These are phyloP conservation scores for Metridium senile DNA, from an alignment of 92 coral and sea anemone genomes.

Conservation along the genomic window DNA sequence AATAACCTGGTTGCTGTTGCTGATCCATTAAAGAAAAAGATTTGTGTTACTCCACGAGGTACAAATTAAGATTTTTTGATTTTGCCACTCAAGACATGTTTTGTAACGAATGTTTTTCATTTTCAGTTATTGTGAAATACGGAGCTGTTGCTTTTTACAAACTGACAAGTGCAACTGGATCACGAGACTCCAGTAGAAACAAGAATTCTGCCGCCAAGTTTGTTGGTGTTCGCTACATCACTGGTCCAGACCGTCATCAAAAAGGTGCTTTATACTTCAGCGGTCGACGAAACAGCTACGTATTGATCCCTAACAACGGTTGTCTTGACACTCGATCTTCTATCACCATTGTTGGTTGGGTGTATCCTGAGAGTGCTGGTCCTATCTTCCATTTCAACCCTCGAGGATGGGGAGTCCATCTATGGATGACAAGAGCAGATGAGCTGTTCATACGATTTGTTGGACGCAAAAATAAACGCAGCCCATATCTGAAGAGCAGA, in stretches of 20 bases:
- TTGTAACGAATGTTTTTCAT: background rate
- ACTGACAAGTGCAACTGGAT: slow-evolving; percentile 39
- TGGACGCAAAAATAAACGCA: slow-evolving; percentile 35
- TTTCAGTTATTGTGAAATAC: slow-evolving; percentile 38
- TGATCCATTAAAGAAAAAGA: slow-evolving; percentile 32
- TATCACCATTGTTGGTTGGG: slow-evolving; percentile 55
- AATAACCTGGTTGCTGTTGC: slow-evolving; percentile 32
- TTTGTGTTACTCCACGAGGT: slow-evolving; percentile 49
- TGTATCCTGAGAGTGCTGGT: slow-evolving; percentile 56
- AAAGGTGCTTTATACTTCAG: slow-evolving; percentile 50
- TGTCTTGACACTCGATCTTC: slow-evolving; percentile 56
- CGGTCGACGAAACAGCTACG: slow-evolving; percentile 53
- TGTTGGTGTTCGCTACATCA: slow-evolving; percentile 33
- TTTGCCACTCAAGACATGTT: background rate
- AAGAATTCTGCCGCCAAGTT: slow-evolving; percentile 53
- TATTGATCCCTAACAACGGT: slow-evolving; percentile 50
- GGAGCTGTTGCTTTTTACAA: slow-evolving; percentile 54
- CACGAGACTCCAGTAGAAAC: slow-evolving; percentile 48
- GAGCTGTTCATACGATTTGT: slow-evolving; percentile 46
- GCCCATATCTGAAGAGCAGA: slow-evolving; percentile 25
- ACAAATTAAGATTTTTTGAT: background rate
- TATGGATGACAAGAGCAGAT: slow-evolving; percentile 31
- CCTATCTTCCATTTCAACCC: slow-evolving; percentile 66
- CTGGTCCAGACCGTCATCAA: slow-evolving; percentile 52
- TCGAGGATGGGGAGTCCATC: slow-evolving; percentile 44